phyloP scores from a whole-genome alignment of 2,113 vertebrate species.

The Pterocles orientalis region DNA sequence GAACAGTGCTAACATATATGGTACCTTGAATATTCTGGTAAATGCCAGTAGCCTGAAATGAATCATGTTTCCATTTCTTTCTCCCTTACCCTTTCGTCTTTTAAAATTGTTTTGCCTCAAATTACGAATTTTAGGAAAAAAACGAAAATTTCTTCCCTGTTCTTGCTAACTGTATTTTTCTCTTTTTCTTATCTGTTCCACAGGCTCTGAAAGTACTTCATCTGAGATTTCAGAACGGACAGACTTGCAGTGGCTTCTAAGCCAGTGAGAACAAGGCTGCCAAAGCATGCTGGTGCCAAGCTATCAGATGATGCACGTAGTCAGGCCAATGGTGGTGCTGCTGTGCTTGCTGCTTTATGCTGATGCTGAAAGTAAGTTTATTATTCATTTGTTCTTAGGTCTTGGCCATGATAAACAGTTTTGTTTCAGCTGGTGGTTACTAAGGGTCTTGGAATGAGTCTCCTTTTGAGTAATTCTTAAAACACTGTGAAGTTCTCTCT shows the following conservation, averaged over 20 bases:
- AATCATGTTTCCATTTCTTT: not conserved
- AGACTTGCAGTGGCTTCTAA: constrained; percentile 82
- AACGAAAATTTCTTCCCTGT: fast-evolving
- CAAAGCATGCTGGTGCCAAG: constrained; percentile 87
- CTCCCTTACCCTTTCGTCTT: not conserved
- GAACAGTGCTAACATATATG: not conserved
- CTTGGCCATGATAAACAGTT: constrained; percentile 18
- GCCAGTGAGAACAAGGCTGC: constrained; percentile 86
- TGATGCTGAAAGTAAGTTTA: constrained; percentile 91
- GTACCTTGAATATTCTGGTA: not conserved
- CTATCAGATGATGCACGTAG: constrained; percentile 87
- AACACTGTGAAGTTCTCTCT: constrained; percentile 42
- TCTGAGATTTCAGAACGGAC: constrained; percentile 85
- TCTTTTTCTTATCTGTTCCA: constrained; percentile 35
- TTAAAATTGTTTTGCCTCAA: not conserved
- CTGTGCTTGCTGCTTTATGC: constrained; percentile 84
- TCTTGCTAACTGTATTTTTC: constrained; percentile 52
- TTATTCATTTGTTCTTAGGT: constrained; percentile 2
- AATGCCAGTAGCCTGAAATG: not conserved
- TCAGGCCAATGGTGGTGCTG: constrained; percentile 85
- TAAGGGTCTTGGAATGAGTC: constrained; percentile 28
- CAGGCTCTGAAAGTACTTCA: constrained; percentile 93
- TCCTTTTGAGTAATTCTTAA: constrained; percentile 58
- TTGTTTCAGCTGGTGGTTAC: constrained; percentile 61
- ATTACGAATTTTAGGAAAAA: not conserved